Evolutionary conservation across 1,140 invertebrate species (phyloP).

Genomic region (Drosophila funebris): DNA sequence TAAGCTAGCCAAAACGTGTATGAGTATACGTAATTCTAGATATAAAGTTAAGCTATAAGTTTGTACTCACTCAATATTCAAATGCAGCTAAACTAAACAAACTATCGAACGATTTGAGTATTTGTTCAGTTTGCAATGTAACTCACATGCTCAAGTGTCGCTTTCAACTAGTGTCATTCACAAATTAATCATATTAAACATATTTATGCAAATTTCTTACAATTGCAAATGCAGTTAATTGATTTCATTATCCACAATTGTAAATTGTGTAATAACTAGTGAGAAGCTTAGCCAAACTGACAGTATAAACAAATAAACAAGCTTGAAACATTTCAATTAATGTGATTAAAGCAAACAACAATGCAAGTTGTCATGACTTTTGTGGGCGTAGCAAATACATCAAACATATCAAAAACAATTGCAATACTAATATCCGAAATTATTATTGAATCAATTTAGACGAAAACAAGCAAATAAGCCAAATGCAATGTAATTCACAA

Average conservation of each 20-base stretch:
- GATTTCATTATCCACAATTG: constrained; percentile 15
- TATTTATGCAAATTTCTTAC: neutral
- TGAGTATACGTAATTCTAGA: no score
- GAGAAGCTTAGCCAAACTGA: neutral
- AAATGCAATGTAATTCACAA: constrained; percentile 6
- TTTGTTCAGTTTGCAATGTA: no score
- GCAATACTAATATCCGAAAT: constrained; percentile 35
- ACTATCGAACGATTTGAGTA: no score
- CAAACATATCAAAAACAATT: constrained; percentile 34
- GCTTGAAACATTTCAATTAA: constrained; percentile 38
- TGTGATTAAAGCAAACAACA: constrained; percentile 17
- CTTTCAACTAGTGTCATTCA: neutral
- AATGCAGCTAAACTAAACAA: no score
- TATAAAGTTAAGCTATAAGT: no score
- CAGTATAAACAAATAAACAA: constrained; percentile 14
- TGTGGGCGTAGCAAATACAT: constrained; percentile 19
- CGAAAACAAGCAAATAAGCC: neutral
- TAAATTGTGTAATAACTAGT: constrained; percentile 35
- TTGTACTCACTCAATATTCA: no score
- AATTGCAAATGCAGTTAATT: neutral
- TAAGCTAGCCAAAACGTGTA: no score
- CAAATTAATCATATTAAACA: neutral
- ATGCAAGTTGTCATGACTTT: neutral
- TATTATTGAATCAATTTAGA: constrained; percentile 13
- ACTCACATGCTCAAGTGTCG: neutral